Evolutionary conservation across 1,140 invertebrate species (phyloP).

Genomic region (Brachionus koreanus): DNA sequence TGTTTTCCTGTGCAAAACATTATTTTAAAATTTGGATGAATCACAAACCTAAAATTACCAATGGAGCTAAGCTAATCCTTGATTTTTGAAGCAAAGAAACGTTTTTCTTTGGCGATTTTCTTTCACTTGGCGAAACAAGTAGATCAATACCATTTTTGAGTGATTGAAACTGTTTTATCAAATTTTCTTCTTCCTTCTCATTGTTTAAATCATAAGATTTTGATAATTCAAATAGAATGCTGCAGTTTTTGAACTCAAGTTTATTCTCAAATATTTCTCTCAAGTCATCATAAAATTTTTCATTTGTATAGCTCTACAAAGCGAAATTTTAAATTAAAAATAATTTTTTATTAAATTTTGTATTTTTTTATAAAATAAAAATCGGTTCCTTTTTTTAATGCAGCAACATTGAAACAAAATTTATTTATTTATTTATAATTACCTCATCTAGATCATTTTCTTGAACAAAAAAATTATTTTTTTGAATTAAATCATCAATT

Average conservation of each 20-base stretch:
- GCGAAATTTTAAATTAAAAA: neutral
- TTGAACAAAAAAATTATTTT: neutral
- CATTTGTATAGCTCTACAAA: neutral
- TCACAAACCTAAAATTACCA: neutral
- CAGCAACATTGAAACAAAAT: neutral
- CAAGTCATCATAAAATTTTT: neutral
- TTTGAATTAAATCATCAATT: neutral
- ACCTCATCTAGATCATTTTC: neutral
- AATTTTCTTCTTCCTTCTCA: neutral
- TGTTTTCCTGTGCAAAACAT: neutral
- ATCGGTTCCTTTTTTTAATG: neutral
- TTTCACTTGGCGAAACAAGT: neutral
- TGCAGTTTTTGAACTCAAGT: neutral
- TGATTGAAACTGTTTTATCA: neutral
- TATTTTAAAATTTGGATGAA: neutral
- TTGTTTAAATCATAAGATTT: neutral
- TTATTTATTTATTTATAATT: neutral
- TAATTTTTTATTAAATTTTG: neutral
- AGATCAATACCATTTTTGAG: neutral
- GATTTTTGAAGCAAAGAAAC: neutral
- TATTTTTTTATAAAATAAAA: neutral
- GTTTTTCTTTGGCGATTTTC: neutral
- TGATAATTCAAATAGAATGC: neutral
- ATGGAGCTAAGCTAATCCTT: neutral
- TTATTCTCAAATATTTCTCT: neutral